phyloP scores from a whole-genome alignment of 2,888 invertebrate genomes.

The Trachelus stipa region DNA sequence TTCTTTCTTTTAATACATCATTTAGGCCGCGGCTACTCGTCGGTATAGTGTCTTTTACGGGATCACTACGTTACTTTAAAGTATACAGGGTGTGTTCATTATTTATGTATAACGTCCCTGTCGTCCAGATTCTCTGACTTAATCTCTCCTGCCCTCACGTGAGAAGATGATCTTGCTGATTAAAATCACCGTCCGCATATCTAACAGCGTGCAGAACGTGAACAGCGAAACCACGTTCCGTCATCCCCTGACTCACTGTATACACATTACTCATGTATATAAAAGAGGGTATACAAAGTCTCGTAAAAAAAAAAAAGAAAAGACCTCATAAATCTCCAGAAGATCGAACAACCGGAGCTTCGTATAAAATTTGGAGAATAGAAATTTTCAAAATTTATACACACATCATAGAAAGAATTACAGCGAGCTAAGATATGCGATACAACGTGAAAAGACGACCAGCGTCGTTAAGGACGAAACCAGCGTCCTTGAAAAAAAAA shows the following conservation, averaged over 20 bases:
- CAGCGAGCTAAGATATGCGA: neutral
- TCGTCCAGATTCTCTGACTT: neutral
- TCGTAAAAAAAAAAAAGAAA: neutral
- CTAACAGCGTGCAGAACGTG: neutral
- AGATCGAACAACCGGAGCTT: neutral
- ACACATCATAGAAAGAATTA: neutral
- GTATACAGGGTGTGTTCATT: neutral
- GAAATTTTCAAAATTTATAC: neutral
- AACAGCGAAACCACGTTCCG: neutral
- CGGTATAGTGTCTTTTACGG: constrained; percentile 29
- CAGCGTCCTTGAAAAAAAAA: constrained; percentile 38
- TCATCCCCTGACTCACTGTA: neutral
- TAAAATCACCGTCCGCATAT: neutral
- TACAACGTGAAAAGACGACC: constrained; percentile 39
- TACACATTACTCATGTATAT: neutral
- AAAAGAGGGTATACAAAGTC: neutral
- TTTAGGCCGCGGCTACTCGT: constrained; percentile 58
- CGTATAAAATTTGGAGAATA: neutral
- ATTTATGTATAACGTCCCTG: constrained; percentile 13
- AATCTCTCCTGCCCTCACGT: neutral
- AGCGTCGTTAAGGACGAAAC: constrained; percentile 47
- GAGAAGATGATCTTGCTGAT: neutral
- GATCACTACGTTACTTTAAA: constrained; percentile 11
- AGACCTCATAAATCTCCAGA: neutral
- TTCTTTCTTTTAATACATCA: constrained; percentile 31